These are phyloP conservation scores for Melanophora roralis DNA, from an alignment of 2,888 invertebrate genomes.

Conservation along the genomic window DNA sequence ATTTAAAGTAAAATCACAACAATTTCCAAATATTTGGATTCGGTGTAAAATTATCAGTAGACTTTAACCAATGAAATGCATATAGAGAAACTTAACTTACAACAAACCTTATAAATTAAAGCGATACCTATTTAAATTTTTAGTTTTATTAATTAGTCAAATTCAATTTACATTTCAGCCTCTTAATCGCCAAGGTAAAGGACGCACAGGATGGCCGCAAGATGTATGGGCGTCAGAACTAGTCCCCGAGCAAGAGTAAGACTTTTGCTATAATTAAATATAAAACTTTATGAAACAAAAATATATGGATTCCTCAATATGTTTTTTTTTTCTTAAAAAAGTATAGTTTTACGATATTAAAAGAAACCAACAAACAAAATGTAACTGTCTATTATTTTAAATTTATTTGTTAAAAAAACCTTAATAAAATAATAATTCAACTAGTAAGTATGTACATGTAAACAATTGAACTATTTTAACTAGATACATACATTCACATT, in stretches of 20 bases:
- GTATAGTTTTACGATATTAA: slow-evolving; percentile 26
- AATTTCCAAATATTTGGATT: too few relatives aligned
- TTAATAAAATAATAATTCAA: neutral
- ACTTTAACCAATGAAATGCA: too few relatives aligned
- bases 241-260: slow-evolving; percentile 80
- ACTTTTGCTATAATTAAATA: slow-evolving; percentile 17
- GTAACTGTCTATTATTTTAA: slow-evolving; percentile 35
- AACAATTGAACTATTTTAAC: slow-evolving; percentile 37
- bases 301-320: slow-evolving; percentile 47
- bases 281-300: slow-evolving; percentile 21
- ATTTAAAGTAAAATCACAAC: too few relatives aligned
- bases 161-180: slow-evolving; percentile 70
- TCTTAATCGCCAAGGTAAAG: slow-evolving; percentile 79
- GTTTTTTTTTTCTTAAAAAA: slow-evolving; percentile 45
- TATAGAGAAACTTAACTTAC: too few relatives aligned
- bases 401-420: slow-evolving; percentile 55
- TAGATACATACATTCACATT: neutral
- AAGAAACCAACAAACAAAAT: slow-evolving; percentile 46
- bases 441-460: slow-evolving; percentile 53
- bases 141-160: too few relatives aligned
- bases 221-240: slow-evolving; percentile 96
- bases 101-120: too few relatives aligned
- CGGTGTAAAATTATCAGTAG: too few relatives aligned
- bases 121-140: too few relatives aligned
- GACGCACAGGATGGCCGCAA: slow-evolving; percentile 97